phyloP scores from a whole-genome alignment of 1,140 invertebrate genomes.

The Cyclargus thomasi region DNA sequence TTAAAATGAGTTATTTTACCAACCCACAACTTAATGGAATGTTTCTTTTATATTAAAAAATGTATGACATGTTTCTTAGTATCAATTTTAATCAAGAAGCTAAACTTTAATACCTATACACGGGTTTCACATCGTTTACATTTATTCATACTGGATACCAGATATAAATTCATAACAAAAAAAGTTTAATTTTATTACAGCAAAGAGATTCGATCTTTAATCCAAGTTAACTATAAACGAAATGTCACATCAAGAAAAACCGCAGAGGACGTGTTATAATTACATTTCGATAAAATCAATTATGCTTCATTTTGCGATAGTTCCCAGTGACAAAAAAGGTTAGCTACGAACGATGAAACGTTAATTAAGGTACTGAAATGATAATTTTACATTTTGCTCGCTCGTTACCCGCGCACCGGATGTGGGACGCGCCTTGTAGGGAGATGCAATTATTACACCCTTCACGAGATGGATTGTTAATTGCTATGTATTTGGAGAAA shows the following conservation, averaged over 20 bases:
- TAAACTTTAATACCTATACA: too few species aligned
- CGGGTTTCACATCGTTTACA: too few species aligned
- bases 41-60: too few species aligned
- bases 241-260: neutral
- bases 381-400: constrained; percentile 11
- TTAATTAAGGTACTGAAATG: constrained; percentile 15
- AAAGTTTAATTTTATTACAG: too few species aligned
- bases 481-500: constrained; percentile 11
- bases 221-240: neutral
- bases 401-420: constrained; percentile 10
- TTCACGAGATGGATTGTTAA: constrained; percentile 10
- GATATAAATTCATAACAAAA: too few species aligned
- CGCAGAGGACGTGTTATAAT: neutral
- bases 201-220: too few species aligned
- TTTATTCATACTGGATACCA: too few species aligned
- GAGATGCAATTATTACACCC: constrained; percentile 9
- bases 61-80: too few species aligned
- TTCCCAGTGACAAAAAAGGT: neutral
- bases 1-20: neutral
- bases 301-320: neutral
- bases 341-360: constrained; percentile 4
- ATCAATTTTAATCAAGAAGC: too few species aligned
- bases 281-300: neutral
- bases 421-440: constrained; percentile 6
- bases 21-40: too few species aligned